Conservation (phyloP, 35 echinoderm and acorn worm genomes). For the Hemicentrotus pulcherrimus region DNA sequence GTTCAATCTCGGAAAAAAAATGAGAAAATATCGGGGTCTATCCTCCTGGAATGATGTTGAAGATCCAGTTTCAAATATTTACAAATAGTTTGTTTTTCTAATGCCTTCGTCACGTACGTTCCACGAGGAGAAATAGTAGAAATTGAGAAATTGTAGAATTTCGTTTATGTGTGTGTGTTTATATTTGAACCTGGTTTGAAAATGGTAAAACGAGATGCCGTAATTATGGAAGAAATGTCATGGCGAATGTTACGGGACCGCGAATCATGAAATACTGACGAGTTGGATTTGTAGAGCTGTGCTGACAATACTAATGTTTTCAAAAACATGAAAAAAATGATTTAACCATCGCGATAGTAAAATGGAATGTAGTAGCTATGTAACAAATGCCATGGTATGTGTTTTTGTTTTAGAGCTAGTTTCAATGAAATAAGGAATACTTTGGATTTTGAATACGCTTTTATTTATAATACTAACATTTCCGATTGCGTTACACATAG, state of each 20-base stretch:
- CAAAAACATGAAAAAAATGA: too few species aligned
- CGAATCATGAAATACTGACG: too few species aligned
- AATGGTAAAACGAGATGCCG: not conserved
- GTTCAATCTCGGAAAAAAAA: not conserved
- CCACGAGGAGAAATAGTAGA: not conserved
- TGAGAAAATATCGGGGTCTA: not conserved
- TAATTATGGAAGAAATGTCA: not conserved
- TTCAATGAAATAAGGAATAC: too few species aligned
- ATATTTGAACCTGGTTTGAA: not conserved
- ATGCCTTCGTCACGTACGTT: not conserved
- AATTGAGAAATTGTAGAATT: not conserved
- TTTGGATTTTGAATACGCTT: too few species aligned
- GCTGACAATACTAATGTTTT: too few species aligned
- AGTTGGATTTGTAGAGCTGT: too few species aligned
- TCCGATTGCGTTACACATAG: too few species aligned
- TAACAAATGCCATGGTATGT: too few species aligned
- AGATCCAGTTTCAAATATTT: not conserved
- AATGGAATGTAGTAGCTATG: too few species aligned
- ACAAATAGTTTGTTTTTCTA: conserved; percentile 13
- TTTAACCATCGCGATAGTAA: too few species aligned
- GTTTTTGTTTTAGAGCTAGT: too few species aligned
- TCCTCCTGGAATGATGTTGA: not conserved
- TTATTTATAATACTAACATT: too few species aligned
- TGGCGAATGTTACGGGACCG: not conserved
- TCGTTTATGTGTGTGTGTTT: not conserved